Percentiles rank a stretch among this genome's conserved stretches.
Conservation (phyloP, 2,888 invertebrate genomes). For the Hymenopus coronatus region DNA sequence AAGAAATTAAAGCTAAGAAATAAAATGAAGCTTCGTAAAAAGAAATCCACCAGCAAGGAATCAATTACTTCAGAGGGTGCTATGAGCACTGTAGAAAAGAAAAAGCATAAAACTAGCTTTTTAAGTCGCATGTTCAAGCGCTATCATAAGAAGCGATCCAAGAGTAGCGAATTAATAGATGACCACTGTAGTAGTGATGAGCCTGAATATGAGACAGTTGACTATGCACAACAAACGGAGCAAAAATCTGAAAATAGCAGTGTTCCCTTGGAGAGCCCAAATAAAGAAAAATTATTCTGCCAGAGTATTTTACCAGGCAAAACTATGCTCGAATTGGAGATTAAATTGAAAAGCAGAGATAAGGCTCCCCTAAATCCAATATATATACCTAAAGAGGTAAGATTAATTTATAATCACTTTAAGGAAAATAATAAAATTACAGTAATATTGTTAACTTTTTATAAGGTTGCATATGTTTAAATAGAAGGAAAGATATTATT, state of each 20-base stretch:
- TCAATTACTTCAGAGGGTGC: neutral
- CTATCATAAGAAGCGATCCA: neutral
- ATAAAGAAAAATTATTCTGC: neutral
- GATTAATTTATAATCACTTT: neutral
- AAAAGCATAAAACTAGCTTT: slow-evolving; percentile 19
- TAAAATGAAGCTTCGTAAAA: slow-evolving; percentile 1
- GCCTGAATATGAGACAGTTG: slow-evolving; percentile 26
- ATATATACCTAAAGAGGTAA: neutral
- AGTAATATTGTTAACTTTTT: no score
- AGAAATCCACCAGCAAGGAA: slow-evolving; percentile 5
- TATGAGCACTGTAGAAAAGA: neutral
- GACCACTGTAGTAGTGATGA: slow-evolving; percentile 2
- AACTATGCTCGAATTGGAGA: slow-evolving; percentile 11
- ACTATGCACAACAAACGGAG: neutral
- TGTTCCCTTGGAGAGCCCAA: neutral
- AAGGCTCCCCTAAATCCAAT: no score
- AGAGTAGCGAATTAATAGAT: neutral
- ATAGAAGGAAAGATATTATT: neutral
- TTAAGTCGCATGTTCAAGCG: slow-evolving; percentile 17
- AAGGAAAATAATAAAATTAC: no score
- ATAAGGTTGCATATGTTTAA: neutral
- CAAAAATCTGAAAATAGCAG: neutral
- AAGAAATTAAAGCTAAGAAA: neutral
- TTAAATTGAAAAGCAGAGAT: slow-evolving; percentile 5
- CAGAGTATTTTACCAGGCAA: slow-evolving; percentile 15